phyloP scores from a whole-genome alignment of 2,888 invertebrate species.

The Eupithecia subfuscata region DNA sequence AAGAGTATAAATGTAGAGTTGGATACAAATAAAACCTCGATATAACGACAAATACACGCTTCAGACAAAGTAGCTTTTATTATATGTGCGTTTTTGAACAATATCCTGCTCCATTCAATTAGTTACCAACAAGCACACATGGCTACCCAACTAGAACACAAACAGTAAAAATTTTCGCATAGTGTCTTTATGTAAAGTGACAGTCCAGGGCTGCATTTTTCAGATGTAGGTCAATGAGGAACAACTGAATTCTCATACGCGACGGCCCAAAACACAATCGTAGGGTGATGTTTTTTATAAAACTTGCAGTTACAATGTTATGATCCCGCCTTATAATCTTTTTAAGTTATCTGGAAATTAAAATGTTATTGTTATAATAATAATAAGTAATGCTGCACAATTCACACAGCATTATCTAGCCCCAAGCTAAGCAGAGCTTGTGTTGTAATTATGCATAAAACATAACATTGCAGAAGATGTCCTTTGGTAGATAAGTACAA shows the following conservation, averaged over 20 bases:
- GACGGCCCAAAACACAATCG: neutral
- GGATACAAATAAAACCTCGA: no score
- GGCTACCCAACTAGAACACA: neutral
- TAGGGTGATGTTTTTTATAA: neutral
- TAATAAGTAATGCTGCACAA: no score
- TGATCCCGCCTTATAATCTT: neutral
- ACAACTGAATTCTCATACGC: neutral
- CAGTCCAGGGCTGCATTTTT: neutral
- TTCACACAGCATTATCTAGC: no score
- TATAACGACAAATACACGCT: neutral
- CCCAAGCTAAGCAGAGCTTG: no score
- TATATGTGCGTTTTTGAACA: neutral
- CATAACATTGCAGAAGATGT: no score
- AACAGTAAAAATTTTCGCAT: neutral
- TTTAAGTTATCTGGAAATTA: neutral
- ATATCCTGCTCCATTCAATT: neutral
- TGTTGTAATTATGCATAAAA: neutral
- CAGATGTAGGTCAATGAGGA: neutral
- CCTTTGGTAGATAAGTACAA: no score
- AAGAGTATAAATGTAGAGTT: no score
- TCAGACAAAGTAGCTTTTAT: neutral
- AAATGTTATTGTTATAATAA: no score
- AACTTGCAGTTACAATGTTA: neutral
- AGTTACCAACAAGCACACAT: neutral
- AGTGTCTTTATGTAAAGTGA: neutral